Evolutionary conservation across 2,888 invertebrate species (phyloP).

Genomic region (Callinectes sapidus): DNA sequence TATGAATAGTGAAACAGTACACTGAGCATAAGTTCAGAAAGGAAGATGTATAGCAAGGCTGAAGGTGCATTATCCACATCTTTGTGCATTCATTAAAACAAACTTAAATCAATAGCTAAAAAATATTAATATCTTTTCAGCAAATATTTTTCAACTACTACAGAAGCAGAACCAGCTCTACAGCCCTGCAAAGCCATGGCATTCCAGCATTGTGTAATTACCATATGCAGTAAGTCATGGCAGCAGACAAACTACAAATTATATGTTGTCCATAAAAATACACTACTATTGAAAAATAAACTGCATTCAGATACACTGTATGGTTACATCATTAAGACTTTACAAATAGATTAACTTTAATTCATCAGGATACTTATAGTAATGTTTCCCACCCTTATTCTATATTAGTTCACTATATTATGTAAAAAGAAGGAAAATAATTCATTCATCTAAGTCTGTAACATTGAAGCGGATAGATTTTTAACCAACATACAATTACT

Average conservation of each 20-base stretch:
- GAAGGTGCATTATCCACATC: background rate
- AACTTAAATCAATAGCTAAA: background rate
- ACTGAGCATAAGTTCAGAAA: background rate
- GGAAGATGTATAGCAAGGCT: too few species aligned
- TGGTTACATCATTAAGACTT: background rate
- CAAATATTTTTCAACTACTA: background rate
- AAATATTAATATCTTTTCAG: background rate
- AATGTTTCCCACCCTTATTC: background rate
- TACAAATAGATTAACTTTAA: background rate
- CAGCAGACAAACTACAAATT: background rate
- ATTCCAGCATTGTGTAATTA: constrained; percentile 2
- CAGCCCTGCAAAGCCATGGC: constrained; percentile 14
- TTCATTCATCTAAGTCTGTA: background rate
- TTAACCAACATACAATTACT: background rate
- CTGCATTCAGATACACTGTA: background rate
- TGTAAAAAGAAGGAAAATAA: background rate
- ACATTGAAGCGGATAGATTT: background rate
- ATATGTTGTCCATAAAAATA: constrained; percentile 26
- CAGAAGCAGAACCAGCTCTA: constrained; percentile 17
- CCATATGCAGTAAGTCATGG: background rate
- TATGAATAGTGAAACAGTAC: background rate
- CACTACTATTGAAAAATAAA: background rate
- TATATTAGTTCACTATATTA: background rate
- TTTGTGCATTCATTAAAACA: background rate
- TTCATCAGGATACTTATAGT: background rate